Percentiles rank a stretch among this genome's conserved stretches.
Conservation (phyloP, 2,113 vertebrate species). For the Philantomba maxwellii region DNA sequence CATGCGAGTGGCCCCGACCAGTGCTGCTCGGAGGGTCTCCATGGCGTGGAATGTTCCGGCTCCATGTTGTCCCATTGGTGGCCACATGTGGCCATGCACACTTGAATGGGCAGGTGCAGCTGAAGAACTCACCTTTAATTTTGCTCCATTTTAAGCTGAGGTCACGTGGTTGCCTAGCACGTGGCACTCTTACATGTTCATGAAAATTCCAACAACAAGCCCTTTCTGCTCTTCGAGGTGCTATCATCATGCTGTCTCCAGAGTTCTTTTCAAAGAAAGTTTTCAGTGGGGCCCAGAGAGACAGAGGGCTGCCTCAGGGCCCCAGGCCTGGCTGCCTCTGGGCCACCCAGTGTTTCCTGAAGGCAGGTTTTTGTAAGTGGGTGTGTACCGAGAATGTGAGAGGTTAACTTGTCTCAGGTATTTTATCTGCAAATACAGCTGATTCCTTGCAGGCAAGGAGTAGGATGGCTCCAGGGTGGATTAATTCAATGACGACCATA, state of each 20-base stretch:
- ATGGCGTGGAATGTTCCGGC: neutral
- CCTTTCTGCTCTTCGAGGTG: neutral
- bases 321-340: neutral
- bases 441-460: neutral
- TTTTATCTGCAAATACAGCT: neutral
- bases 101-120: neutral
- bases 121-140: neutral
- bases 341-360: neutral
- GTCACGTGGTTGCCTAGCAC: no score
- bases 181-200: rapidly evolving
- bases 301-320: neutral
- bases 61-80: neutral
- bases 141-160: neutral
- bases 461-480: neutral
- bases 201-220: neutral
- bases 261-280: neutral
- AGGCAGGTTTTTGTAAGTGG: neutral
- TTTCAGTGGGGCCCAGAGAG: neutral
- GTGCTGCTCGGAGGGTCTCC: neutral
- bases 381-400: no score
- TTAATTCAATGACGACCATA: neutral
- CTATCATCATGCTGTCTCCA: neutral
- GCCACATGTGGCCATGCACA: neutral
- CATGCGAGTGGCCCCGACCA: rapidly evolving
- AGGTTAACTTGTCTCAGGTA: neutral